Conservation (phyloP, 2,797 vertebrate genomes). For the Phylloscopus collybita region DNA sequence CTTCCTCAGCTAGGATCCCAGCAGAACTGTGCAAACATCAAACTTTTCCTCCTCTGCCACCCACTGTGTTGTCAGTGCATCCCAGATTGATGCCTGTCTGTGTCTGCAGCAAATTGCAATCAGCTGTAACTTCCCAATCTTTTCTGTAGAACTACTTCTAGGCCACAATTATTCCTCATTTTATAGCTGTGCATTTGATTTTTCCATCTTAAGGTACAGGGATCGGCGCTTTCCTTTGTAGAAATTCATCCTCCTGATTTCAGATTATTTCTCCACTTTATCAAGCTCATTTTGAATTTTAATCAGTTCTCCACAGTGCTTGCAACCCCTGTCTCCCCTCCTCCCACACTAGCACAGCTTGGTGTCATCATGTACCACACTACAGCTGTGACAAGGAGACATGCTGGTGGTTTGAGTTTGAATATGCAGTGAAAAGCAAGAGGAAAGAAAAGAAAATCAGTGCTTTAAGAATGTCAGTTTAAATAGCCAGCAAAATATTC, state of each 20-base stretch:
- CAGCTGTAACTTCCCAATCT: slow-evolving; percentile 30
- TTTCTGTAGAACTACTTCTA: slow-evolving; percentile 5
- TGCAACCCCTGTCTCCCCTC: slow-evolving; percentile 42
- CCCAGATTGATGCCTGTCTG: neutral
- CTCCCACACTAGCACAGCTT: slow-evolving; percentile 62
- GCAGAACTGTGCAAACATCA: neutral
- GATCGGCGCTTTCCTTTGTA: neutral
- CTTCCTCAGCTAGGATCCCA: neutral
- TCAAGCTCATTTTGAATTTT: slow-evolving; percentile 60
- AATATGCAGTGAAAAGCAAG: slow-evolving; percentile 41
- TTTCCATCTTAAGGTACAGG: slow-evolving; percentile 40
- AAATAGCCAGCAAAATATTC: slow-evolving; percentile 19
- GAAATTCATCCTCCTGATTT: slow-evolving; percentile 62
- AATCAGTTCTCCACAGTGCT: slow-evolving; percentile 35
- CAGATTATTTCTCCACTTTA: slow-evolving; percentile 49
- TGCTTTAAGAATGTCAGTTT: neutral
- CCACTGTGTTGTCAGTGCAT: neutral
- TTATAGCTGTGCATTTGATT: slow-evolving; percentile 37
- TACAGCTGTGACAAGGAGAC: slow-evolving; percentile 54
- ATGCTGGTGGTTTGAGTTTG: neutral
- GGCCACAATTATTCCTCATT: slow-evolving; percentile 57
- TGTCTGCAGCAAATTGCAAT: slow-evolving; percentile 46
- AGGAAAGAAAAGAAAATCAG: slow-evolving; percentile 36
- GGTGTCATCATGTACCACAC: slow-evolving; percentile 56
- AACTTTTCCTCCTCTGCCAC: neutral